Base-by-base conservation (phyloP, 1,140 invertebrate species). In the Ptiloglossa arizonensis region DNA sequence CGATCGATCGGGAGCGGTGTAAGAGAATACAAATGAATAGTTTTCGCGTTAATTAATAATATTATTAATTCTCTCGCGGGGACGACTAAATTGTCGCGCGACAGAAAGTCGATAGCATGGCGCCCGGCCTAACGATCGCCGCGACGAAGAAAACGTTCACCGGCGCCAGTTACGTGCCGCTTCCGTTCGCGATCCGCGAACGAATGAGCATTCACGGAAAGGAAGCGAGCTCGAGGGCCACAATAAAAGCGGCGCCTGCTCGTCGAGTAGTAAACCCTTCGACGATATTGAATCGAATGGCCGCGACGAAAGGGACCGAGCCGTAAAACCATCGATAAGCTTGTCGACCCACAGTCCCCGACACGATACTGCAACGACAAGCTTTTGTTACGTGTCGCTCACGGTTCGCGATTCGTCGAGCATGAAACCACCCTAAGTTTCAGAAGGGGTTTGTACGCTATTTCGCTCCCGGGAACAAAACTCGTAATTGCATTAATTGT, bases 271-370 rank as follows among this genome's bases (percentile, higher is more conserved):
- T 69, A 64, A 82, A 83, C 69, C n/a, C 80, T 82, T 79, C 57
- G 81, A 67, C 52, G 59, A 82, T 79, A 73, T 82, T 79, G 81
- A 83, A 82, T 83, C 75, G 69, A 72, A 83, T 69, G 67, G 77
- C 50, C 60, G 32, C 44, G 17, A 48, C 8, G 41, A 71, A 66
- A 83, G 75, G 46, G 75, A 66, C 50, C 48, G 11, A 59, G 52
- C 66, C 77, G 59, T 82, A 82, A 83, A 83, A 83, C 59, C 52
- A 83, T 83, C 80, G 80, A 79, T 82, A 79, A 60, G 64, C 69
- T 57, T 59, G 69, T 74, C 69, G 69, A 46, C 54, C 75, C 29
- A 32, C 35, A 62, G 35, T 71, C 62, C 8, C 46, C 27, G 19
- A 41, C 66, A 29, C 54, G 74, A 29, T 62, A 62, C 66, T 19